Conservation (phyloP, 1,140 invertebrate species). For the Zaprionus ghesquierei region DNA sequence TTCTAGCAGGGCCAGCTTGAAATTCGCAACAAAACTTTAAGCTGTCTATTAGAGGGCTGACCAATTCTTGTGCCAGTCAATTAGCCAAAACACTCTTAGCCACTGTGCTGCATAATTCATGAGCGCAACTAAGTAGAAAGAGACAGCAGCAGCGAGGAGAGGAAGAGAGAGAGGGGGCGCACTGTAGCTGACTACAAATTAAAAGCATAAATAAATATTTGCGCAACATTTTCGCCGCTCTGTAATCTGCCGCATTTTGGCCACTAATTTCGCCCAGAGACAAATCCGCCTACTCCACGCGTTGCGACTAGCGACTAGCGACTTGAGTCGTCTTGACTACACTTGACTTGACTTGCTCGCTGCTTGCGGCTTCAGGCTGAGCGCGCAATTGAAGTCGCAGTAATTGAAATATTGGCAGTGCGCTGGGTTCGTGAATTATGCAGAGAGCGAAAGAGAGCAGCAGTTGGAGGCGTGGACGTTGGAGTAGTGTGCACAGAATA, state of each 20-base stretch:
- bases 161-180: background rate
- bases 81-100: conserved; percentile 38
- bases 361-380: background rate
- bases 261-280: conserved; percentile 75
- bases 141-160: background rate
- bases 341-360: conserved; percentile 3
- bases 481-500: background rate
- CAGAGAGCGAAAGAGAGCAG: conserved; percentile 16
- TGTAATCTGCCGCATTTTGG: conserved; percentile 76
- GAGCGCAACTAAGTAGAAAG: background rate
- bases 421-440: conserved; percentile 59
- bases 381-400: conserved; percentile 53
- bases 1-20: background rate
- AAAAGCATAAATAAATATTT: conserved; percentile 77
- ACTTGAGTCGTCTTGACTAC: background rate
- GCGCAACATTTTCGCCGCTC: conserved; percentile 60
- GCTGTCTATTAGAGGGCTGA: conserved; percentile 5
- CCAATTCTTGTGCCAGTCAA: conserved; percentile 25
- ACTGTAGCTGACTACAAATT: conserved; percentile 58
- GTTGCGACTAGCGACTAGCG: background rate
- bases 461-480: background rate
- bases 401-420: conserved; percentile 70
- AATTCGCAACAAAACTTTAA: conserved; percentile 4
- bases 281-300: conserved; percentile 59
- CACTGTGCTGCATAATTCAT: conserved; percentile 39